These are phyloP conservation scores for Raja brachyura DNA, from an alignment of 2,113 vertebrate genomes.

Conservation along the genomic window DNA sequence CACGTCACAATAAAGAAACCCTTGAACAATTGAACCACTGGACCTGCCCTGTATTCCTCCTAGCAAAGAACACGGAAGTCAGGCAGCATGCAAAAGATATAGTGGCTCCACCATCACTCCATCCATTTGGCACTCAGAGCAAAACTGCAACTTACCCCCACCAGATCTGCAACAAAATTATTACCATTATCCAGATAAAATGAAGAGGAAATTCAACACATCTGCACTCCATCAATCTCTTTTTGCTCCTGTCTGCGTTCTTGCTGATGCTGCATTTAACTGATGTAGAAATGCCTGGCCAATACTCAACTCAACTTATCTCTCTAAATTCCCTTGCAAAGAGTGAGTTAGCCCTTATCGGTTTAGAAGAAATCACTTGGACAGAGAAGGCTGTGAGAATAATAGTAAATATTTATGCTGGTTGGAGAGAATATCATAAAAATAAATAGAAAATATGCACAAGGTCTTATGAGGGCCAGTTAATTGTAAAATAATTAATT, in stretches of 20 bases:
- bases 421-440: not conserved
- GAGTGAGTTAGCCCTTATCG: not conserved
- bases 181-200: not conserved
- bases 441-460: not conserved
- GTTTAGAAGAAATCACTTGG: not conserved
- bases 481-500: not conserved
- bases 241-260: not conserved
- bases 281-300: not conserved
- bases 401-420: not conserved
- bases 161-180: not conserved
- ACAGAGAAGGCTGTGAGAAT: not conserved
- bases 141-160: not conserved
- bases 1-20: no score
- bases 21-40: not conserved
- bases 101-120: not conserved
- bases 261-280: not conserved
- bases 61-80: not conserved
- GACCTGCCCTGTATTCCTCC: no score
- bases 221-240: no score
- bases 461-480: not conserved
- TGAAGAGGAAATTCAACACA: not conserved
- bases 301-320: not conserved
- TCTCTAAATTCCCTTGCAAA: not conserved
- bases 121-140: not conserved
- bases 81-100: not conserved